Percentiles rank a stretch among this genome's conserved stretches.
phyloP scores from a whole-genome alignment of 2,113 vertebrate species.

The Laterallus jamaicensis region DNA sequence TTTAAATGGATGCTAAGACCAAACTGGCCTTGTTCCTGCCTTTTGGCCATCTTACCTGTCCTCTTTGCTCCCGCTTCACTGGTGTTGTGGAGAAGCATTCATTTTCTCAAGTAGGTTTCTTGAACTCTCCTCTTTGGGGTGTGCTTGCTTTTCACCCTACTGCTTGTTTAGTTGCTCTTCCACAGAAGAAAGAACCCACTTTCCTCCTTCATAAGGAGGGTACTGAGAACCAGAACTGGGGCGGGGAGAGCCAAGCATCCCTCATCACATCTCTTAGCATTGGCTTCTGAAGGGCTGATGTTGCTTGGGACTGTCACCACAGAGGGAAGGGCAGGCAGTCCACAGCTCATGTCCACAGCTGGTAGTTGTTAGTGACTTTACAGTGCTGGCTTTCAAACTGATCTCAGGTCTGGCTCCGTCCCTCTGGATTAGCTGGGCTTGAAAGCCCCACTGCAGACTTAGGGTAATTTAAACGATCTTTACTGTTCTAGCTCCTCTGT shows the following conservation, averaged over 20 bases:
- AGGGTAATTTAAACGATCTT: not conserved
- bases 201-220: not conserved
- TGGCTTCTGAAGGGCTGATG: not conserved
- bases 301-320: not conserved
- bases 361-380: not conserved
- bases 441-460: not conserved
- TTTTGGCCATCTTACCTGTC: not conserved
- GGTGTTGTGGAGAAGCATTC: not conserved
- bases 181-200: not conserved
- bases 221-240: not conserved
- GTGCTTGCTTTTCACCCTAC: not conserved
- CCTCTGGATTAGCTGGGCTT: not conserved
- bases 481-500: not conserved
- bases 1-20: not conserved
- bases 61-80: not conserved
- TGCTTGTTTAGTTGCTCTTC: slow-evolving; percentile 28
- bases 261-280: not conserved
- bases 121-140: not conserved
- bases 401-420: not conserved
- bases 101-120: not conserved
- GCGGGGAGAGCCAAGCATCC: not conserved
- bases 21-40: not conserved
- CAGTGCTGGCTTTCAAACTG: not conserved
- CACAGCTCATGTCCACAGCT: not conserved
- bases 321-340: not conserved